A percentile compares a stretch with the other conserved stretches of the same genome.
Evolutionary conservation across 2,888 invertebrate species (phyloP).

Genomic region (Erannis defoliaria): DNA sequence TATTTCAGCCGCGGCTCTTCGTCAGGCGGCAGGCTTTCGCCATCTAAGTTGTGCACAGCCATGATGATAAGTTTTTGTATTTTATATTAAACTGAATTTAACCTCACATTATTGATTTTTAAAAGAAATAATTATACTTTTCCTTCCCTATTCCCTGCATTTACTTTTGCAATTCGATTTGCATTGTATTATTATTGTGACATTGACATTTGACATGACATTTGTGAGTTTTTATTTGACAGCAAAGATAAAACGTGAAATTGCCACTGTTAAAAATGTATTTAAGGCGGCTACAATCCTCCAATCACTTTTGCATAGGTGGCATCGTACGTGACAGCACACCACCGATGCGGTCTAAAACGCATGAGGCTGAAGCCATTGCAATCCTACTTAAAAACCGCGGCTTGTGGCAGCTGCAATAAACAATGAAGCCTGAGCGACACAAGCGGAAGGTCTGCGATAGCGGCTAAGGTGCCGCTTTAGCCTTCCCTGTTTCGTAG

Average conservation of each 20-base stretch:
- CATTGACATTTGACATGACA: conserved; percentile 1
- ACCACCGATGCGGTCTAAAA: no score
- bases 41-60: conserved; percentile 74
- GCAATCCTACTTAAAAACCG: no score
- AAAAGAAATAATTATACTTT: conserved; percentile 16
- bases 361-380: no score
- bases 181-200: conserved; percentile 16
- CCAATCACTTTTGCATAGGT: not conserved
- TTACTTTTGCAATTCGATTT: conserved; percentile 8
- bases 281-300: not conserved
- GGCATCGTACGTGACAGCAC: no score
- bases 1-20: conserved; percentile 97
- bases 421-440: no score
- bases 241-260: no score
- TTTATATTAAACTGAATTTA: not conserved
- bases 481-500: no score
- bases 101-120: conserved; percentile 16
- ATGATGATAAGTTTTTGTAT: conserved; percentile 49
- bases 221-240: not conserved
- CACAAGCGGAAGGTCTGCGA: no score
- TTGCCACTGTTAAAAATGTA: not conserved
- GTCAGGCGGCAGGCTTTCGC: conserved; percentile 77
- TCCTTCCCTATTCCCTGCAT: conserved; percentile 20
- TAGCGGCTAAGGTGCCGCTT: no score
- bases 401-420: no score